Evolutionary conservation across 64 coral and sea anemone genomes (phyloP).

Genomic region (Orbicella faveolata): DNA sequence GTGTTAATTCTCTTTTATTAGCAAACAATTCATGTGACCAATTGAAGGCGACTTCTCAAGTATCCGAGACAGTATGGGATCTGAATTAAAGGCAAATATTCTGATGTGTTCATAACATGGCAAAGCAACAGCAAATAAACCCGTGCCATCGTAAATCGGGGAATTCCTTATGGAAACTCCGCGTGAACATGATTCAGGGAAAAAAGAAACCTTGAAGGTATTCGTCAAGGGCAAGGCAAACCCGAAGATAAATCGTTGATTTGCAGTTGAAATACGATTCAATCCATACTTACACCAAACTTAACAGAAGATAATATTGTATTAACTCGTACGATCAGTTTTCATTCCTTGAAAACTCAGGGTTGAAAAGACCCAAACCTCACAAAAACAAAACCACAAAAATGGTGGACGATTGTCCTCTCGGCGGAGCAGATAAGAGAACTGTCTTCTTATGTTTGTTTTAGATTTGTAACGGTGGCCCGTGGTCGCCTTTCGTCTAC

Average conservation of each 20-base stretch:
- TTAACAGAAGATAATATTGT: too few relatives aligned
- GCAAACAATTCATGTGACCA: too few relatives aligned
- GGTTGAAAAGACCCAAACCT: background rate
- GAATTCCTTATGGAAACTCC: background rate
- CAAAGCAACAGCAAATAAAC: background rate
- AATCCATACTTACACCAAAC: too few relatives aligned
- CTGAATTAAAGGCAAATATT: conserved; percentile 10
- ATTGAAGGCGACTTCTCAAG: too few relatives aligned
- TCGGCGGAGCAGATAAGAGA: conserved; percentile 7
- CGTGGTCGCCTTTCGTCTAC: background rate
- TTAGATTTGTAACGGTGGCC: conserved; percentile 2
- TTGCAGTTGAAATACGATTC: too few relatives aligned
- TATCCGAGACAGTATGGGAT: background rate
- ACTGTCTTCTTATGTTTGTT: conserved; percentile 40
- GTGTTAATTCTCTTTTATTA: too few relatives aligned
- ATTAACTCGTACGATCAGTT: too few relatives aligned
- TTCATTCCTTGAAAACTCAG: background rate
- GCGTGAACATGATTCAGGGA: too few relatives aligned
- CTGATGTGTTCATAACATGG: background rate
- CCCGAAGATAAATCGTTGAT: too few relatives aligned
- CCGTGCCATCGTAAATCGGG: background rate
- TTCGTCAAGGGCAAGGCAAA: too few relatives aligned
- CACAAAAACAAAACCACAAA: background rate
- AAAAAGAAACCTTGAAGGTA: too few relatives aligned
- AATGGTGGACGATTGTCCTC: background rate